Evolutionary conservation across 2,888 invertebrate species (phyloP), one percentile per base, ranked within the genome.

Genomic region (Lasius platythorax): DNA sequence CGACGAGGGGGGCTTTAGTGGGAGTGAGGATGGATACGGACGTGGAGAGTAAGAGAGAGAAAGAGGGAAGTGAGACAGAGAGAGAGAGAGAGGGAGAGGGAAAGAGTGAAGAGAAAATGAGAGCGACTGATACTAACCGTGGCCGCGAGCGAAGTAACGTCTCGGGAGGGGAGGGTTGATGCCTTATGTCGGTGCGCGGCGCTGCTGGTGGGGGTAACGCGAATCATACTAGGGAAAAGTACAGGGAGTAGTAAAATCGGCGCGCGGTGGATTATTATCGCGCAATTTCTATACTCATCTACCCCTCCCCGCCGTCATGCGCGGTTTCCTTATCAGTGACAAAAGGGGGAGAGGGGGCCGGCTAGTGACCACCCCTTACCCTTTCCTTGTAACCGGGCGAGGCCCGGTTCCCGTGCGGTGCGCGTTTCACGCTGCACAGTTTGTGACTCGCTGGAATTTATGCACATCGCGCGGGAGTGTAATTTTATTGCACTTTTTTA

Each of bases 311-410:
- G 50, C 50, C 50, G n/a, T 53, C 50, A 8, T n/a, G 46, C 75
- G 76, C 67, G 58, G 75, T 85, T 83, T 70, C 28, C 84, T 88
- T 88, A 88, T 88, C 87, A 46, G 68, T 37, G 28, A 23, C 18
- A 6, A 37, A n/a, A 12, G 28, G n/a, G 66, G 15, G 23, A 1
- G 37, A 8, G 40, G 79, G 73, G 56, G 33, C 58, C 33, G 56
- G 40, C 58, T 64, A 53, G 67, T 68, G 79, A 64, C 67, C 70
- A 33, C 67, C 81, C 64, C 72, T 18, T 70, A 33, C 63, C 70
- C 63, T 81, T 81, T 43, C 50, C 61, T 56, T 28, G 58, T n/a
- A 23, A 37, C 50, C 37, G 68, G 18, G n/a, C 28, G 23, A 9
- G 33, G 18, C 56, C 63, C 79, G 18, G 6, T 30, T 46, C n/a